Evolutionary conservation across 2,113 vertebrate genomes (phyloP).

Genomic region (Chamaetylas fuelleborni): DNA sequence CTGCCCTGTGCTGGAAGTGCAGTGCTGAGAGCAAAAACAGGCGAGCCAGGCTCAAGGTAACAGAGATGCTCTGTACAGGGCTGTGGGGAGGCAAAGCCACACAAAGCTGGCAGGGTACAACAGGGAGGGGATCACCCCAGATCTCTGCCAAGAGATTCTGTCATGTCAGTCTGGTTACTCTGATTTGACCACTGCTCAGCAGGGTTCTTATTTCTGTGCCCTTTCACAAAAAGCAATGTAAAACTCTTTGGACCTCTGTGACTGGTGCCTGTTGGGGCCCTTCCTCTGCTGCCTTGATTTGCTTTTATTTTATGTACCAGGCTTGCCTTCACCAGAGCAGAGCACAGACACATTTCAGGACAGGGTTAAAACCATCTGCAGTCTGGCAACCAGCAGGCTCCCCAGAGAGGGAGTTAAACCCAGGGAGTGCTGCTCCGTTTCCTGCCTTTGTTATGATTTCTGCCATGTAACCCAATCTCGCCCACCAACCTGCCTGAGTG

Average conservation of each 20-base stretch:
- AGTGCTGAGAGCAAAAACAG: not conserved
- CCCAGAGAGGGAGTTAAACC: conserved; percentile 75
- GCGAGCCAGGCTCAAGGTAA: not conserved
- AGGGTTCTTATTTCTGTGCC: not conserved
- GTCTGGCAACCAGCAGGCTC: conserved; percentile 65
- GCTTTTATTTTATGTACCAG: not conserved
- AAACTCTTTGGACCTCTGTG: not conserved
- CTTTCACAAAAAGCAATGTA: not conserved
- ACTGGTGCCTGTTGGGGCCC: fast-evolving
- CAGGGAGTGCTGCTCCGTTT: conserved; percentile 86
- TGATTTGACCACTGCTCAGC: not conserved
- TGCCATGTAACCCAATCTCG: conserved; percentile 78
- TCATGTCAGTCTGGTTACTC: not conserved
- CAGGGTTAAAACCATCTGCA: conserved; percentile 77
- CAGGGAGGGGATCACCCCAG: not conserved
- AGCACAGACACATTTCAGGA: conserved; percentile 35
- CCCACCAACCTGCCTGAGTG: conserved; percentile 61
- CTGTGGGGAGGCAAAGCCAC: not conserved
- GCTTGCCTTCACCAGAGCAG: not conserved
- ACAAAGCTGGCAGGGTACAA: not conserved
- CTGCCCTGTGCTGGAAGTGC: not conserved
- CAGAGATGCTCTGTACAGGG: not conserved
- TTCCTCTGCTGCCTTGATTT: not conserved
- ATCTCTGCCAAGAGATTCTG: not conserved
- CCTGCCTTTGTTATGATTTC: conserved; percentile 94